These are phyloP conservation scores for Diaperis boleti DNA, from an alignment of 2,888 invertebrate species.

Conservation along the genomic window DNA sequence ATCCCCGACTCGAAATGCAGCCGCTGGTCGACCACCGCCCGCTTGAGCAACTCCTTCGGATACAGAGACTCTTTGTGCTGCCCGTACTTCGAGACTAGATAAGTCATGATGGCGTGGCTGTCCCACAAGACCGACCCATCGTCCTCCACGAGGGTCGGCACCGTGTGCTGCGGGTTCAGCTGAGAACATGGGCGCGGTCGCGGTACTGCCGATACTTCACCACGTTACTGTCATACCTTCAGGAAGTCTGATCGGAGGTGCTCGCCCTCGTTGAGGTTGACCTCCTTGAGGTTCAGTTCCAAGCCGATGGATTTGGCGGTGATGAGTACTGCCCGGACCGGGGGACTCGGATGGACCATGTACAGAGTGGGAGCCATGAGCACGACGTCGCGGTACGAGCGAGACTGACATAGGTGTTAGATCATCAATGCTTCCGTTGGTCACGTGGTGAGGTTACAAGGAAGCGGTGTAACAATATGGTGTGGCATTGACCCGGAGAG, in stretches of 20 bases:
- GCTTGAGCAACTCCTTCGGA: constrained; percentile 38
- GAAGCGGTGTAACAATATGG: too few relatives aligned
- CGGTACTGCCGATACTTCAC: too few relatives aligned
- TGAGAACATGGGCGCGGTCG: too few relatives aligned
- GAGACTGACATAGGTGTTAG: too few relatives aligned
- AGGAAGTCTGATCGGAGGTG: constrained; percentile 64
- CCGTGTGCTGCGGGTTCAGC: constrained; percentile 71
- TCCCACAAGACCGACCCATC: constrained; percentile 72
- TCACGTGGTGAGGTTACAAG: too few relatives aligned
- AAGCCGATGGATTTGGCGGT: constrained; percentile 65
- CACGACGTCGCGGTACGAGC: neutral
- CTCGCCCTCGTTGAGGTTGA: constrained; percentile 62
- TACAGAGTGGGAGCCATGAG: constrained; percentile 63
- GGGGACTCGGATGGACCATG: constrained; percentile 65
- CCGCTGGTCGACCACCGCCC: constrained; percentile 43
- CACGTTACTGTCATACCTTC: constrained; percentile 54
- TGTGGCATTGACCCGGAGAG: too few relatives aligned
- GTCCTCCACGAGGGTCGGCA: constrained; percentile 73
- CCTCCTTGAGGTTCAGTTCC: constrained; percentile 62
- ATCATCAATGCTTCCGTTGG: too few relatives aligned
- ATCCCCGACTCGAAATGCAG: constrained; percentile 42
- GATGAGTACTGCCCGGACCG: constrained; percentile 67
- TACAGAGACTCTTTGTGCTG: constrained; percentile 42
- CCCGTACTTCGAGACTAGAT: constrained; percentile 72
- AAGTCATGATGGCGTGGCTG: constrained; percentile 75